Evolutionary conservation across 2,797 vertebrate genomes (phyloP), one percentile per base, ranked within the genome.

Genomic region (Sebastes goodei): DNA sequence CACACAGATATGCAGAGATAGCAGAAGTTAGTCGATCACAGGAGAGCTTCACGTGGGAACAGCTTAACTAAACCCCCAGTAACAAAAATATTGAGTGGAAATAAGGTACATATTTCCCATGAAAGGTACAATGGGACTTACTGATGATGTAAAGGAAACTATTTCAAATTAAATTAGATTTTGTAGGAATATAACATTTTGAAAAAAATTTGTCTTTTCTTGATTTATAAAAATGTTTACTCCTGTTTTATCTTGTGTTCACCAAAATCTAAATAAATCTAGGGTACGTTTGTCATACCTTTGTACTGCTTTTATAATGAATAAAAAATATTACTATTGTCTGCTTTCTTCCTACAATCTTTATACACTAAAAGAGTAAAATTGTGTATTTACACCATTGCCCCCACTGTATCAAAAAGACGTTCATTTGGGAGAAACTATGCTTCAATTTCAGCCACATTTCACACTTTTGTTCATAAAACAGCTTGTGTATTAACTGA

Each of bases 1-100:
- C 86, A 85, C 33, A n/a, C 66, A 92, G 81, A 91, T 90, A 88
- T 82, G 79, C 83, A 76, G 84, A 85, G 86, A 92, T 81, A 82
- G 83, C 85, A 81, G 30, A 76, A 46, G 78, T 84, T 61, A 81
- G 82, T 81, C 53, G 56, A 84, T 85, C 74, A 64, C 79, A 59
- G 32, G 80, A 86, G 76, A 35, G 29, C 66, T 71, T 52, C 14
- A 57, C n/a, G 59, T 6, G 27, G 46, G 33, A 70, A 73, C 29
- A 32, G 61, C 71, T 79, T 64, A 30, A 72, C 32, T 75, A 81
- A 62, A 5, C 10, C 11, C 21, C 6, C 56, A 60, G 33, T 4
- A n/a, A 63, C 20, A 64, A 60, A 55, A 56, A 20, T 52, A 10
- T 11, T 5, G 2, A 35, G 42, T 8, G 15, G 11, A 33, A 80